Evolutionary conservation across 1,140 invertebrate genomes (phyloP).

Genomic region (Danaus plexippus): DNA sequence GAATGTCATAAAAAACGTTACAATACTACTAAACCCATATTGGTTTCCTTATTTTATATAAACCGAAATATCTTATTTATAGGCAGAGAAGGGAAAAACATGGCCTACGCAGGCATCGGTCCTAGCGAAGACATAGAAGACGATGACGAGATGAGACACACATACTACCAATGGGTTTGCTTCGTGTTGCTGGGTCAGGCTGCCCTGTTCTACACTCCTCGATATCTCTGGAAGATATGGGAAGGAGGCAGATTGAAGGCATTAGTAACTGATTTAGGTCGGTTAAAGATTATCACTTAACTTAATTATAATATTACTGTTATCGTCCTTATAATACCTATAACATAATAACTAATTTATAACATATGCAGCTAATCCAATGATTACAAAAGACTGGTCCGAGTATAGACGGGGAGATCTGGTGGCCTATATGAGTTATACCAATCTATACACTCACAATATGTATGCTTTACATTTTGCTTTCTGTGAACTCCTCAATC

Average conservation of each 20-base stretch:
- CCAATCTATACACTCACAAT: slow-evolving; percentile 75
- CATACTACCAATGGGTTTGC: slow-evolving; percentile 93
- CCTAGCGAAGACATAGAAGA: slow-evolving; percentile 35
- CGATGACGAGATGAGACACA: slow-evolving; percentile 77
- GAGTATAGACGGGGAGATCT: slow-evolving; percentile 69
- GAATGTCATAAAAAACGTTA: no score
- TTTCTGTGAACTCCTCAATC: slow-evolving; percentile 81
- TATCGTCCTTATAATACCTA: neutral
- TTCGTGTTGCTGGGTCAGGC: slow-evolving; percentile 87
- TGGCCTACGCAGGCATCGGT: slow-evolving; percentile 52
- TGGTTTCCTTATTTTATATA: neutral
- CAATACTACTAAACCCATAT: neutral
- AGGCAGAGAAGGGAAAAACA: slow-evolving; percentile 46
- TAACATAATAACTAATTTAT: slow-evolving; percentile 4
- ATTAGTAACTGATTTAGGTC: slow-evolving; percentile 53
- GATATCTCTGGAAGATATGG: slow-evolving; percentile 84
- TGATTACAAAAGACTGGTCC: slow-evolving; percentile 72
- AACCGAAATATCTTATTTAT: slow-evolving; percentile 6
- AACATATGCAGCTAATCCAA: slow-evolving; percentile 54
- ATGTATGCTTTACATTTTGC: slow-evolving; percentile 79
- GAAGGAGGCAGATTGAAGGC: slow-evolving; percentile 75
- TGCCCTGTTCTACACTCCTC: slow-evolving; percentile 80
- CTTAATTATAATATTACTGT: slow-evolving; percentile 2
- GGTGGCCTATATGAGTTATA: slow-evolving; percentile 69
- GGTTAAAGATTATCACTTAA: slow-evolving; percentile 9